phyloP scores from a whole-genome alignment of 2,888 invertebrate genomes.

The Ashinkailepas kermadecensis region DNA sequence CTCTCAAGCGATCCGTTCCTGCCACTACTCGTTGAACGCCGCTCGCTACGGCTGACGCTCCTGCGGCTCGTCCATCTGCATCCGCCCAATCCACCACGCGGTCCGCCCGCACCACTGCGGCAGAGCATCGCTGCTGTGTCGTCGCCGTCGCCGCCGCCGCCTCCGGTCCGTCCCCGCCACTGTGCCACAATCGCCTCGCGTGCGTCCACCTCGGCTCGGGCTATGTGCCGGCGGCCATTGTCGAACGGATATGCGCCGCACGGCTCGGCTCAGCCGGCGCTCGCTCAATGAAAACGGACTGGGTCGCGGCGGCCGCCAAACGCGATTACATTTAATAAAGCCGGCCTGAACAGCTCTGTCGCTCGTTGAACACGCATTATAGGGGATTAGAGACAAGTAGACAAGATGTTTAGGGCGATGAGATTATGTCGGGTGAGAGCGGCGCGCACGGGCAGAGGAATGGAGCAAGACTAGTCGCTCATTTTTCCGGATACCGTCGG shows the following conservation, averaged over 20 bases:
- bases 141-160: background rate
- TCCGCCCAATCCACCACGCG: background rate
- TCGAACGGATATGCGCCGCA: background rate
- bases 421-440: conserved; percentile 4
- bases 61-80: no score
- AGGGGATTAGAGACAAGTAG: conserved; percentile 21
- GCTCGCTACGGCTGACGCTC: no score
- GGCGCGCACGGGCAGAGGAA: background rate
- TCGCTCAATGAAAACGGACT: conserved; percentile 1
- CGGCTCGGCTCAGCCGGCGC: background rate
- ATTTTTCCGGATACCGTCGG: background rate
- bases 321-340: conserved; percentile 20
- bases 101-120: background rate
- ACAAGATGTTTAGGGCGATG: conserved; percentile 20
- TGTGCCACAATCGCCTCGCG: background rate
- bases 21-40: no score
- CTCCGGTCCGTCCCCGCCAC: background rate
- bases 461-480: background rate
- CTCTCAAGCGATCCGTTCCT: no score
- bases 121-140: background rate
- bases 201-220: background rate
- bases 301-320: background rate
- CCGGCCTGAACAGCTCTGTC: background rate
- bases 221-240: background rate
- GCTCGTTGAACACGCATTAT: conserved; percentile 20